Evolutionary conservation across 1,140 invertebrate species (phyloP).

Genomic region (Drosophila quadrilineata): DNA sequence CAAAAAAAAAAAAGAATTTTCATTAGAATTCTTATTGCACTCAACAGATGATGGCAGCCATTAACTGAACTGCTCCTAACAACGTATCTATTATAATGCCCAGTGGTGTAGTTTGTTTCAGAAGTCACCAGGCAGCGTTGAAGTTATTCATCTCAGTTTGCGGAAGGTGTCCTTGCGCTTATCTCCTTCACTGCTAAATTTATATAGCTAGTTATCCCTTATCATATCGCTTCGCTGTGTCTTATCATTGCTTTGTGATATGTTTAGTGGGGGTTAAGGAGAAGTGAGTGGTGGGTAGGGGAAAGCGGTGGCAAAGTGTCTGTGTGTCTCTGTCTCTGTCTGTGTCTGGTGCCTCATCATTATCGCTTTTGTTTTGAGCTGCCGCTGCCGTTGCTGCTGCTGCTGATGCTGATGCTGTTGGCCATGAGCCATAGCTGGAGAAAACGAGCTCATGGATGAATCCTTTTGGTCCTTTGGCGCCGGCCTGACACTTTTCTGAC

Average conservation of each 20-base stretch:
- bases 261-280: too few relatives aligned
- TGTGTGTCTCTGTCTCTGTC: too few relatives aligned
- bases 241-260: constrained; percentile 18
- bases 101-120: too few relatives aligned
- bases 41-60: too few relatives aligned
- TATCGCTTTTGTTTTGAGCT: constrained; percentile 64
- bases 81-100: too few relatives aligned
- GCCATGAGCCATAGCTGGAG: constrained; percentile 31
- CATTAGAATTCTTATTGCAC: too few relatives aligned
- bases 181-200: constrained; percentile 2
- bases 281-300: too few relatives aligned
- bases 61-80: too few relatives aligned
- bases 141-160: constrained; percentile 70
- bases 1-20: too few relatives aligned
- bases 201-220: constrained; percentile 7
- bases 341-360: too few relatives aligned
- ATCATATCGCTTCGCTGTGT: background rate
- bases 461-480: constrained; percentile 76
- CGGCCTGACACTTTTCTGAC: constrained; percentile 76
- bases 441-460: constrained; percentile 40
- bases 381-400: constrained; percentile 24
- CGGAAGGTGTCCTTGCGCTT: constrained; percentile 39
- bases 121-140: constrained; percentile 48
- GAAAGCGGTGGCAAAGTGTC: constrained; percentile 58
- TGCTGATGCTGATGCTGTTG: background rate